Base-by-base conservation (phyloP, 2,888 invertebrate species). In the Acrocera orbiculus region DNA sequence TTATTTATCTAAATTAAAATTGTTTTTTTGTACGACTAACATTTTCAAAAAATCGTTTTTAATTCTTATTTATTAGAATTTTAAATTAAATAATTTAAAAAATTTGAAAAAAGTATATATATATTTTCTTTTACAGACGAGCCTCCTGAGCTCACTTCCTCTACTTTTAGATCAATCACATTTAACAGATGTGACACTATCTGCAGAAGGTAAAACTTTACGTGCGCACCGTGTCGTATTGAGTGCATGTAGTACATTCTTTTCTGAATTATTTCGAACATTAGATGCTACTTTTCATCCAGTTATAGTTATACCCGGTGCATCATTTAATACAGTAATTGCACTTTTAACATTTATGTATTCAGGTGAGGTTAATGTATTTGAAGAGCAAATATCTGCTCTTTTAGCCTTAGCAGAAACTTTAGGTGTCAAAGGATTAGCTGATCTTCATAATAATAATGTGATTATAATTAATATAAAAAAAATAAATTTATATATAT, bases 241-340 rank as follows among this genome's bases (percentile, higher is more conserved):
- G 36, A 87, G 87, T 16, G 82, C 86, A 42, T 87, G 89, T 62
- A 87, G 87, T 60, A 76, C 78, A 45, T 89, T 89, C 63, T 89
- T 89, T 58, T 76, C 83, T 47, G 82, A 85, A 50, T 64, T 87
- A 41, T 86, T 87, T 63, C 56, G 58, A n/a, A 55, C 58, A 0
- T 47, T 59, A 40, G 56, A 58, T 41, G 48, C 53, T 23, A 49
- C 53, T 33, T 55, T 50, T 47, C 61, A 61, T 46, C 58, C 58
- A 32, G 56, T 61, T 15, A 58, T 57, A 55, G 42, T 60, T 13
- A 54, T 62, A 48, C 58, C 58, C 3, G 59, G 57, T 5, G 56
- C 60, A 30, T 53, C 58, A 11, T 58, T 60, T 39, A 48, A 47
- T n/a, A 54, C 60, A 27, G 53, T 60, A 28, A 58, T 73, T 34